Percentiles rank a stretch among this genome's conserved stretches.
Evolutionary conservation across 1,140 invertebrate species (phyloP).

Genomic region (Monomorium pharaonis): DNA sequence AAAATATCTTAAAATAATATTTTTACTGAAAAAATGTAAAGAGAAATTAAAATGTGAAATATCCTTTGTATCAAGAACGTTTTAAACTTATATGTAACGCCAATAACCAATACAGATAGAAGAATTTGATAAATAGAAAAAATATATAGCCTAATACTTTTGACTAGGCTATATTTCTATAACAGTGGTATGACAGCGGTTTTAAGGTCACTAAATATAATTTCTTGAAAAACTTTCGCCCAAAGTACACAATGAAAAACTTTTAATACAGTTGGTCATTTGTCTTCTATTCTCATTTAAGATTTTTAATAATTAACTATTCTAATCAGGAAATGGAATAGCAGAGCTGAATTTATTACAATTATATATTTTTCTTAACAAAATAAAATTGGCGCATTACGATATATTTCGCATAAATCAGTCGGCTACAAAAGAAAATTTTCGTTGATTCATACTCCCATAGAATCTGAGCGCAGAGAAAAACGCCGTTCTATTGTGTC

Average conservation of each 20-base stretch:
- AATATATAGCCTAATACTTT: too few species aligned
- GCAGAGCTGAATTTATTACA: background rate
- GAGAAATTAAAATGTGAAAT: too few species aligned
- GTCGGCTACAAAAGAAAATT: background rate
- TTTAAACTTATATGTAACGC: too few species aligned
- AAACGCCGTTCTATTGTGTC: background rate
- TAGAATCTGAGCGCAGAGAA: background rate
- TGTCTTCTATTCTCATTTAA: background rate
- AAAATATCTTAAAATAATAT: too few species aligned
- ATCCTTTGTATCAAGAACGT: too few species aligned
- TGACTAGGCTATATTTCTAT: too few species aligned
- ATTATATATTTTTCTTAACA: background rate
- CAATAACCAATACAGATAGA: too few species aligned
- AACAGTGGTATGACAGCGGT: too few species aligned
- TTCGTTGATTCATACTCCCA: background rate
- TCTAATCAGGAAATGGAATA: background rate
- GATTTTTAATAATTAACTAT: background rate
- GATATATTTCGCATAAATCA: background rate
- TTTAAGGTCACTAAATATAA: background rate
- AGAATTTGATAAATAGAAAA: too few species aligned
- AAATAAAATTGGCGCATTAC: background rate
- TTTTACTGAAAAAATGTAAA: too few species aligned
- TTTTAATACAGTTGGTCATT: too few species aligned
- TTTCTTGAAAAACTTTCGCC: background rate
- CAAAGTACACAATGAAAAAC: too few species aligned